These are phyloP conservation scores for Desmophyllum pertusum DNA, from an alignment of 92 coral and sea anemone species.

Conservation along the genomic window DNA sequence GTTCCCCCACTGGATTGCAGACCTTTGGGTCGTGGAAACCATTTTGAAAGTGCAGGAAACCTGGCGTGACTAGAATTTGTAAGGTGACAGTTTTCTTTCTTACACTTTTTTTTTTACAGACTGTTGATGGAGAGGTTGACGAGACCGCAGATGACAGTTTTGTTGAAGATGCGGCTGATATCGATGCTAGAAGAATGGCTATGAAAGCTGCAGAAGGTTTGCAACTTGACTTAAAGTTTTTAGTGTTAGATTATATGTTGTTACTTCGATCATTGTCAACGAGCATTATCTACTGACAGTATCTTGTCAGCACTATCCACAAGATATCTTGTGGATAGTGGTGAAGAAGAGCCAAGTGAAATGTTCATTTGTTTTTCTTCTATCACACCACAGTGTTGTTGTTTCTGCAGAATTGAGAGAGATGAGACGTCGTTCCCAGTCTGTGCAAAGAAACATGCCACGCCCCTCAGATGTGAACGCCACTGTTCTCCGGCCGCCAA, in stretches of 20 bases:
- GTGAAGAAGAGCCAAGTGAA: too few species aligned
- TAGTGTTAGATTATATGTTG: not conserved
- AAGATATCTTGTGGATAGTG: too few species aligned
- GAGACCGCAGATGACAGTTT: conserved; percentile 49
- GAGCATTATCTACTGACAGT: not conserved
- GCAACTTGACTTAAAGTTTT: not conserved
- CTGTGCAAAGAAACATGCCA: conserved; percentile 92
- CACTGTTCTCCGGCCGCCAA: conserved; percentile 81
- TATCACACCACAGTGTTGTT: not conserved
- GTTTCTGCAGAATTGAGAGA: conserved; percentile 79
- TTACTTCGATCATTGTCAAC: not conserved
- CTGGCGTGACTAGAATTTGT: not conserved
- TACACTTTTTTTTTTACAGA: conserved; percentile 51
- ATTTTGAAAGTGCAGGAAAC: not conserved
- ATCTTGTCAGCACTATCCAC: too few species aligned
- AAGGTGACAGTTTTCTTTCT: not conserved
- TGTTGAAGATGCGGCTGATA: conserved; percentile 97
- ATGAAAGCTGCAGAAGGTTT: conserved; percentile 83
- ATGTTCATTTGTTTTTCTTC: not conserved
- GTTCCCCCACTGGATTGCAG: too few species aligned
- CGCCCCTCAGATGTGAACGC: conserved; percentile 97
- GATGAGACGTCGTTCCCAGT: conserved; percentile 80
- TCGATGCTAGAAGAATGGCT: conserved; percentile 84
- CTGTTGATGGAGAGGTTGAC: conserved; percentile 70
- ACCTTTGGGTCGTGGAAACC: not conserved